Base-by-base conservation (phyloP, 2,888 invertebrate species). In the Sinodicranocentrus sp. region DNA sequence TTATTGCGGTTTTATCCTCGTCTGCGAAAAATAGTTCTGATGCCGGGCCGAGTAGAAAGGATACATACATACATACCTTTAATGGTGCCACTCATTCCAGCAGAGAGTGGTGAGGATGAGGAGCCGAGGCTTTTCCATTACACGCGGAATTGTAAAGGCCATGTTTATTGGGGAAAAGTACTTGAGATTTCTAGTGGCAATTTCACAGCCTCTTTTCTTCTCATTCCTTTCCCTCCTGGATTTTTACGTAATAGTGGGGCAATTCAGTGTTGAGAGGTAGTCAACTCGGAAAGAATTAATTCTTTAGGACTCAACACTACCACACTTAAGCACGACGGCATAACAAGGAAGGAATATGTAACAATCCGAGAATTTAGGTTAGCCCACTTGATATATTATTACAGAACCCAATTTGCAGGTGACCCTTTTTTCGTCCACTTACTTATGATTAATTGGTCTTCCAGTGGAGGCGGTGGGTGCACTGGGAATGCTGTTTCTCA, bases 121-220 rank as follows among this genome's bases (percentile, higher is more conserved):
- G n/a, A n/a, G n/a, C 19, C n/a, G 52, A 52, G 52, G 8, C n/a
- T 52, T 21, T 67, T 54, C 52, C 57, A 57, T 59, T 59, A 23
- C 59, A 59, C 10, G 23, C 23, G 2, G 54, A 48, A 63, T 76
- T 52, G 52, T 19, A 48, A 76, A 76, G 39, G 21, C 65, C 44
- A 52, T 76, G 77, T 77, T 77, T 77, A 77, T 65, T 77, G 67
- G 67, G 63, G 54, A 28, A 21, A 68, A 57, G 68, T 57, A 43
- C 77, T 77, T 57, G 67, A 67, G 67, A 70, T 70, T 78, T 78
- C 78, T 70, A 78, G 78, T 70, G 70, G 78, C 78, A 78, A 78
- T 78, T 78, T 70, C 70, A 44, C 61, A 78, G 70, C 70, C 70
- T 61, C 70, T 59, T 68, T 48, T 70, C 59, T 61, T 28, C 70